Evolutionary conservation across 2,113 vertebrate species (phyloP), one percentile per base, ranked within the genome.

Genomic region (Lampris megalopsis): DNA sequence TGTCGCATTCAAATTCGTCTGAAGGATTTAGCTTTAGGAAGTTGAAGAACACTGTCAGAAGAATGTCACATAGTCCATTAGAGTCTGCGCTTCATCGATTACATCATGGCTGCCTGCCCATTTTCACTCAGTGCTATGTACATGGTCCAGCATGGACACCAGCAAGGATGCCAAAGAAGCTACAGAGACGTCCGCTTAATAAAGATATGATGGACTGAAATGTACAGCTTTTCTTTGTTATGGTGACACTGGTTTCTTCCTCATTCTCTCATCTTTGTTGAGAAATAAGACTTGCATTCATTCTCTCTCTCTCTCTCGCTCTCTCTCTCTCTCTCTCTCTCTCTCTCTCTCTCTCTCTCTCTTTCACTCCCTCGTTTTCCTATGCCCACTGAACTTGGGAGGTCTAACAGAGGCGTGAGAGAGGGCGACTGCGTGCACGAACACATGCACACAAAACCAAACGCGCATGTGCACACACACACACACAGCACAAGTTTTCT

Each of bases 371-470:
- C 65, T 13, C 43, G 35, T 71, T 36, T 45, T 75, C 43, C 59
- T 40, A 73, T 48, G 0, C 5, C 70, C 61, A 56, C 69, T 61
- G 68, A 80, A 24, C 73, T 63, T 68, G 54, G 63, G 56, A 9
- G 8, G 80, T 62, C 52, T 45, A 11, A 41, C 9, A 7, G 62
- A 75, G 63, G 63, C 72, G 7, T 84, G 80, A 79, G 85, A 89
- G 77, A 86, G 66, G 79, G 58, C 65, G n/a, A 9, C 45, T 64
- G 43, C 40, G 24, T 7, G 6, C 35, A n/a, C 47, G 47, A 68
- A 76, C 68, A 45, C 56, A 62, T 7, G 6, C 35, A n/a, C 47
- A 52, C 73, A 76, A 63, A 45, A 50, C 52, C 24, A 53, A 38
- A 67, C 49, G 41, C 41, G 49, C 50, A 60, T 6, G 24, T 48